These are phyloP conservation scores for Suncus etruscus DNA, from an alignment of 2,113 vertebrate genomes.

Conservation along the genomic window DNA sequence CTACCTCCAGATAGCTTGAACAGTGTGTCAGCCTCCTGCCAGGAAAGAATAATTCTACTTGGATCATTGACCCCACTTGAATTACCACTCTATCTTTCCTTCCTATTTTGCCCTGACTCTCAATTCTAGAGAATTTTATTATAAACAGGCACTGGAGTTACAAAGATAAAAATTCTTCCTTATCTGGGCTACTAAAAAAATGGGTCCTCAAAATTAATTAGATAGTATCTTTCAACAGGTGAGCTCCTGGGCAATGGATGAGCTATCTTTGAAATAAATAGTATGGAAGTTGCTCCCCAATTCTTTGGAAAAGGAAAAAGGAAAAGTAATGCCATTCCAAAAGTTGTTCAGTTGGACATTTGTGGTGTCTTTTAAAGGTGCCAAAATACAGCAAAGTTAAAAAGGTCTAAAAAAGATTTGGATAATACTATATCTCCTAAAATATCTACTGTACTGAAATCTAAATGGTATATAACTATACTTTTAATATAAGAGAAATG, in stretches of 20 bases:
- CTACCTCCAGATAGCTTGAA: background rate
- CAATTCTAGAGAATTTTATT: background rate
- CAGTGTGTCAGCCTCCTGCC: background rate
- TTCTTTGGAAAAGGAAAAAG: background rate
- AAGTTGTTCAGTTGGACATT: background rate
- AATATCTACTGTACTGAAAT: background rate
- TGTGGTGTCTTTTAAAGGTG: background rate
- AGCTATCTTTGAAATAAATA: background rate
- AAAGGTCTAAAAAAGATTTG: background rate
- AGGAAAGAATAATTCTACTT: background rate
- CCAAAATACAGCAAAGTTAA: background rate
- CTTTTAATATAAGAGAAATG: background rate
- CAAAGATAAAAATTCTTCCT: background rate
- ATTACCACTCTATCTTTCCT: background rate
- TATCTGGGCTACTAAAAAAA: background rate
- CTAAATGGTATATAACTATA: background rate
- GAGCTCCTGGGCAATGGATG: background rate
- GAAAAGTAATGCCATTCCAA: slow-evolving; percentile 23
- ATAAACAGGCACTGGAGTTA: background rate
- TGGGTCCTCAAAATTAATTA: background rate
- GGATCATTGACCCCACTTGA: background rate
- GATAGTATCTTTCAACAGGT: background rate
- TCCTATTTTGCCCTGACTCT: background rate
- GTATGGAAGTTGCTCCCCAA: background rate
- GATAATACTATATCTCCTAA: background rate